Base-by-base conservation (phyloP, 2,113 vertebrate species). In the Seriola aureovittata region DNA sequence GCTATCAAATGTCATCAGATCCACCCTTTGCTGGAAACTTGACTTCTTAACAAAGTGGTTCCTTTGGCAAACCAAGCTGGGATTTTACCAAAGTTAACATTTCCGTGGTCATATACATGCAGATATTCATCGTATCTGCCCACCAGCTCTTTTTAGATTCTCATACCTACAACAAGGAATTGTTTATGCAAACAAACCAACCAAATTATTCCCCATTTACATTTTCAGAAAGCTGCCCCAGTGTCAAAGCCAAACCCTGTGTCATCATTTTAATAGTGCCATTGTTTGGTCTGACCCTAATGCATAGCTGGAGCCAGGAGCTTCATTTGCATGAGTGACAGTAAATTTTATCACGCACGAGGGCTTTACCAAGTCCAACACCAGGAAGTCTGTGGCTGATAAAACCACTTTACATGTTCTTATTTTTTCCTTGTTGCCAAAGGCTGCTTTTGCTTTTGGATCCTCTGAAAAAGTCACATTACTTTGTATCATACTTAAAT, bases 371-470 rank as follows among this genome's bases (percentile, higher is more conserved):
- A 25, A 7, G 32, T 71, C 50, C 38, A 14, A 34, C n/a, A 79
- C 62, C 59, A 80, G 58, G 50, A 82, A 54, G 62, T 44, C 65
- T 80, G 36, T 38, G 21, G 32, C 55, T 16, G 36, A 66, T 19
- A 9, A 55, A 55, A 0, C 1, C 59, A 55, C 12, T 57, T 25
- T 57, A 25, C 29, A 57, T 25, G 36, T 0, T 29, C 14, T 68
- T 16, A 58, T 84, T 58, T 67, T 60, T 23, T 65, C 55, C 67
- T 78, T 66, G 40, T 64, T 48, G 60, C 60, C 58, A 68, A 23
- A 60, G 70, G 13, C 70, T 89, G 85, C 85, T 83, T 91, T 76
- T 89, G 85, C 85, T 83, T 91, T 76, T 70, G 58, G 71, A 75
- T 14, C 19, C 21, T 44, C 36, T 82, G 17, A 75, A 81, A 74